These are phyloP conservation scores for Ptychadena robeensis DNA, from an alignment of 2,797 vertebrate genomes.

Conservation along the genomic window DNA sequence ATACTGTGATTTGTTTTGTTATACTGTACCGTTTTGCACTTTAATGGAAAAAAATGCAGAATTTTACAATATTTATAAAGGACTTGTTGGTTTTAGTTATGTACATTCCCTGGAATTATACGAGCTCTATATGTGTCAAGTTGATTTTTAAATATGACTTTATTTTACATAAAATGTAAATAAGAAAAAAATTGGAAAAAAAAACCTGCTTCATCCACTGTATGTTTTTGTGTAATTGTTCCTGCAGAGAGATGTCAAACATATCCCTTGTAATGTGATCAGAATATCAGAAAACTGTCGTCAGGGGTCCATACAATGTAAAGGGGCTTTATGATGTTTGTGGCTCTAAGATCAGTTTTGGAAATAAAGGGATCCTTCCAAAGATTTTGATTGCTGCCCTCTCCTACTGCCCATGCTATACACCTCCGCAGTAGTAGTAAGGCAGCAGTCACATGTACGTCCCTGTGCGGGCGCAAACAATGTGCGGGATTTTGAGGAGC, in stretches of 20 bases:
- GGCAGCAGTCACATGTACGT: too few species aligned
- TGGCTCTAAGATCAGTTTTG: not conserved
- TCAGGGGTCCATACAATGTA: not conserved
- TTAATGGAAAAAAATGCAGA: conserved; percentile 56
- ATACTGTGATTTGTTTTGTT: conserved; percentile 59
- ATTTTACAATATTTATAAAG: conserved; percentile 59
- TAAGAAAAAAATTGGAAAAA: conserved; percentile 34
- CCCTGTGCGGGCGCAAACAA: not conserved
- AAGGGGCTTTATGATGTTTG: not conserved
- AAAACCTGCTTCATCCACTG: conserved; percentile 22
- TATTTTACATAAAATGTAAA: conserved; percentile 52
- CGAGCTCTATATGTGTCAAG: conserved; percentile 26
- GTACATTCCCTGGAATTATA: conserved; percentile 58
- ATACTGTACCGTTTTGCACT: conserved; percentile 60
- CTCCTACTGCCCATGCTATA: not conserved
- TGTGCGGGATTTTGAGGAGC: too few species aligned
- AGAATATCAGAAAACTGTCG: conserved; percentile 6
- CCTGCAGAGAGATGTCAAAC: conserved; percentile 14
- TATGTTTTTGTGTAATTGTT: conserved; percentile 1
- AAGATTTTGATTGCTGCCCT: not conserved
- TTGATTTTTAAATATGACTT: conserved; percentile 36
- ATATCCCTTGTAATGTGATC: conserved; percentile 47
- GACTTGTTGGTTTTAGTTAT: conserved; percentile 48
- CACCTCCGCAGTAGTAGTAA: not conserved
- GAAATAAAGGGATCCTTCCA: not conserved